phyloP scores from a whole-genome alignment of 2,113 vertebrate genomes.

The Ibidorhyncha struthersii region DNA sequence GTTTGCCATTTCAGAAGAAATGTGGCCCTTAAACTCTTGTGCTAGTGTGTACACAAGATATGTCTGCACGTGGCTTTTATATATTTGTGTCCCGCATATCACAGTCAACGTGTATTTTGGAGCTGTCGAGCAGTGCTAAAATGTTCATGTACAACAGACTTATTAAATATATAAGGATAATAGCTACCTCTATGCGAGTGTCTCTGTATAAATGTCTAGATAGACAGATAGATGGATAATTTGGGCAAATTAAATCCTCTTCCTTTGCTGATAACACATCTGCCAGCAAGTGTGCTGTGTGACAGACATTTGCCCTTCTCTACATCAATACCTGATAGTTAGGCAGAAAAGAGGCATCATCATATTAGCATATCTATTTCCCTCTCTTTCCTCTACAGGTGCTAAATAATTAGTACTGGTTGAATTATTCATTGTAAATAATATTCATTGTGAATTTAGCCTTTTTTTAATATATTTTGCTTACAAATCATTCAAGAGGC shows the following conservation, averaged over 20 bases:
- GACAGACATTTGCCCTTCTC: slow-evolving; percentile 41
- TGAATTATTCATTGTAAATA: slow-evolving; percentile 74
- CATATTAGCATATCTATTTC: slow-evolving; percentile 62
- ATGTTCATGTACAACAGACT: neutral
- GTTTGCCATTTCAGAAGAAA: neutral
- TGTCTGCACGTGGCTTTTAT: neutral
- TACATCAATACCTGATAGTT: slow-evolving; percentile 44
- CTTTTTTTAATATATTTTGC: neutral
- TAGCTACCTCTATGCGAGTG: neutral
- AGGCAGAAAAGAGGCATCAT: slow-evolving; percentile 64
- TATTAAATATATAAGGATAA: neutral
- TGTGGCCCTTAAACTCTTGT: neutral
- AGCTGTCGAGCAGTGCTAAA: neutral
- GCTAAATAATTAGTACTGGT: slow-evolving; percentile 69
- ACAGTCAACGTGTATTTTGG: neutral
- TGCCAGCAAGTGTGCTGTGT: neutral
- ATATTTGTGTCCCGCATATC: neutral
- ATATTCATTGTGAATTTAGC: slow-evolving; percentile 70
- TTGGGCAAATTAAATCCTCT: neutral
- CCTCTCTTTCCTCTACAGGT: slow-evolving; percentile 64
- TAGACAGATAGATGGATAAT: neutral
- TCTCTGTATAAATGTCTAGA: neutral
- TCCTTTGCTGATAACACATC: slow-evolving; percentile 32
- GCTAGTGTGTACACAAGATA: neutral
- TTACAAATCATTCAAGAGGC: slow-evolving; percentile 55